Conservation (phyloP, 2,113 vertebrate species). For the Alligator mississippiensis region DNA sequence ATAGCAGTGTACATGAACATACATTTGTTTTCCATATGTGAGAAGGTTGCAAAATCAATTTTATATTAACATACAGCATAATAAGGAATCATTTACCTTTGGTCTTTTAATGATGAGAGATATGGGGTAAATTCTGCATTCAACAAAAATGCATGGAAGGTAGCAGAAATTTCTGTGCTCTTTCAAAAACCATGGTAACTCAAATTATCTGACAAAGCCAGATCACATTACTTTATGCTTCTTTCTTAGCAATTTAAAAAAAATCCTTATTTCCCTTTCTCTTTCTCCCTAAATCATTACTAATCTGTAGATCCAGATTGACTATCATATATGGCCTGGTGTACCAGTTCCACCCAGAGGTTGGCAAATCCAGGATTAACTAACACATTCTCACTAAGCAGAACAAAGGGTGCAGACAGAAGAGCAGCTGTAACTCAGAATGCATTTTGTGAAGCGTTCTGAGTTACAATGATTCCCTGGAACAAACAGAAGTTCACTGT, state of each 20-base stretch:
- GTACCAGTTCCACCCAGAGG: not conserved
- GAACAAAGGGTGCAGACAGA: not conserved
- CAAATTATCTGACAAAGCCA: not conserved
- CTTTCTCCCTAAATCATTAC: not conserved
- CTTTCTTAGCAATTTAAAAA: constrained; percentile 14
- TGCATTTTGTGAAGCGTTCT: too few relatives aligned
- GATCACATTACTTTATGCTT: not conserved
- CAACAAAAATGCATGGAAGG: not conserved
- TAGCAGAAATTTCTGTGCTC: not conserved
- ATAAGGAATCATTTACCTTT: not conserved
- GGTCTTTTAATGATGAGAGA: not conserved
- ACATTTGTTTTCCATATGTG: not conserved
- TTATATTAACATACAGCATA: not conserved
- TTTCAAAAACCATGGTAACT: constrained; percentile 5
- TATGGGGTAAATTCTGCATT: not conserved
- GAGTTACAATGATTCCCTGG: too few relatives aligned
- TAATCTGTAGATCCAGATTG: not conserved
- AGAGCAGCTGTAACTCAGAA: too few relatives aligned
- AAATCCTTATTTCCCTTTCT: not conserved
- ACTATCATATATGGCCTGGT: not conserved
- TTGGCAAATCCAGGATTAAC: not conserved
- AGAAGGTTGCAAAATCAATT: not conserved
- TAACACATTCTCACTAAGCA: not conserved
- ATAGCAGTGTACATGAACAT: not conserved
- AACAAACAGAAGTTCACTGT: too few relatives aligned